Conservation (phyloP, 2,888 invertebrate genomes). For the Drosophila merina region DNA sequence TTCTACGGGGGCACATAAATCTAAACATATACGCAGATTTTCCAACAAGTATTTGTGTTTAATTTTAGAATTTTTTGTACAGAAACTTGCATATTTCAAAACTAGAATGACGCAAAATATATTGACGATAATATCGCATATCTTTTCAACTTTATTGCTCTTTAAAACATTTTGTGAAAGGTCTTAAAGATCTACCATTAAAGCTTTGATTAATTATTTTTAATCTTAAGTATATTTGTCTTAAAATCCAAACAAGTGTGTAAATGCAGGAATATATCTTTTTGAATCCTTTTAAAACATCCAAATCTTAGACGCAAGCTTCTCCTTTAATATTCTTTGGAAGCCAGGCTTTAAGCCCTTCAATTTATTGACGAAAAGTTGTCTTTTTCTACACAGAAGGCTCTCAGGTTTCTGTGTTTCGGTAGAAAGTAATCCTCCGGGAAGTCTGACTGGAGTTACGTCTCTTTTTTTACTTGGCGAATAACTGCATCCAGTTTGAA, state of each 20-base stretch:
- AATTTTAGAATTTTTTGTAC: background rate
- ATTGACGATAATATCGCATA: background rate
- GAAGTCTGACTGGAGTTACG: constrained; percentile 3
- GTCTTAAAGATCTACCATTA: too few relatives aligned
- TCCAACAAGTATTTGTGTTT: background rate
- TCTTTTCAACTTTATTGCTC: background rate
- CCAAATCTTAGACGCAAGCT: background rate
- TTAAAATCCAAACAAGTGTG: background rate
- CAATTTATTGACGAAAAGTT: background rate
- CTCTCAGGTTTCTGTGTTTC: background rate
- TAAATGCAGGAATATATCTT: background rate
- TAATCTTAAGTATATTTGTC: background rate
- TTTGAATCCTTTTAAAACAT: background rate
- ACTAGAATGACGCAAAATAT: background rate
- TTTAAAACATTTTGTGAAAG: background rate
- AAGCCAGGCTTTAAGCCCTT: background rate
- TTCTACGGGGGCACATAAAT: background rate
- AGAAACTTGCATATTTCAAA: background rate
- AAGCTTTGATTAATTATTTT: background rate
- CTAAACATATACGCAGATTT: background rate
- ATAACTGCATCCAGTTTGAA: constrained; percentile 84
- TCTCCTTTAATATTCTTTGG: background rate
- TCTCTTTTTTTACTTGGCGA: background rate
- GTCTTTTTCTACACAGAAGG: background rate
- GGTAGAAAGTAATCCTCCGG: background rate